Conservation (phyloP, 2,113 vertebrate genomes). For the Serinus canaria region DNA sequence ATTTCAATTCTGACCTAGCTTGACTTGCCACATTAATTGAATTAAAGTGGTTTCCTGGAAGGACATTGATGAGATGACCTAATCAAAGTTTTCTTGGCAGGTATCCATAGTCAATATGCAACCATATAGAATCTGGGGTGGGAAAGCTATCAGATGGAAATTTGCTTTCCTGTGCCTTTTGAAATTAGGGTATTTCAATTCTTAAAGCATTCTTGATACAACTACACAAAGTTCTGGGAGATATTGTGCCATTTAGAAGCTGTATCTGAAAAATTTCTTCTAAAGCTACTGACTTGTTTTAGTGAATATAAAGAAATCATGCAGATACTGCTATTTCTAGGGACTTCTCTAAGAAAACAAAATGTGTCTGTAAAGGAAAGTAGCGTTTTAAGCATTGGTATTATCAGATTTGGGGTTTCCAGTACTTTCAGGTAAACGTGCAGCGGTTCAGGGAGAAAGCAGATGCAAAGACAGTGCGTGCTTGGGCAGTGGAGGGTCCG, state of each 20-base stretch:
- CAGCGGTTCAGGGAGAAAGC: not conserved
- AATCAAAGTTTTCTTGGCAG: conserved; percentile 24
- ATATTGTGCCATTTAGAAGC: not conserved
- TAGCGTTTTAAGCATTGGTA: not conserved
- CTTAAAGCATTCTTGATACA: not conserved
- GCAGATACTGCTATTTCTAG: not conserved
- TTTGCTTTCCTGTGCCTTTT: not conserved
- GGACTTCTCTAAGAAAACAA: not conserved
- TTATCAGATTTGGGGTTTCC: not conserved
- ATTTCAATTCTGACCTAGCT: conserved; percentile 46
- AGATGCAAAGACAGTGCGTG: not conserved
- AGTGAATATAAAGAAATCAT: not conserved
- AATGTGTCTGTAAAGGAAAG: not conserved
- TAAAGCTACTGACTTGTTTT: not conserved
- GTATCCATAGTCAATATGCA: not conserved
- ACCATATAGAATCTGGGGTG: not conserved
- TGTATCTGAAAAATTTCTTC: not conserved
- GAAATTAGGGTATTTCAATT: not conserved
- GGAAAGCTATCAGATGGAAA: not conserved
- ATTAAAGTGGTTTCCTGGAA: conserved; percentile 65
- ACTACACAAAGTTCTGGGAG: not conserved
- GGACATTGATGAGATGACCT: conserved; percentile 42
- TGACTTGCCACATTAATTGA: conserved; percentile 59
- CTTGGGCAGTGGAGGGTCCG: not conserved
- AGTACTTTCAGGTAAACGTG: not conserved